Percentiles rank a stretch among this genome's conserved stretches.
Evolutionary conservation across 2,888 invertebrate genomes (phyloP).

Genomic region (Rutpela maculata): DNA sequence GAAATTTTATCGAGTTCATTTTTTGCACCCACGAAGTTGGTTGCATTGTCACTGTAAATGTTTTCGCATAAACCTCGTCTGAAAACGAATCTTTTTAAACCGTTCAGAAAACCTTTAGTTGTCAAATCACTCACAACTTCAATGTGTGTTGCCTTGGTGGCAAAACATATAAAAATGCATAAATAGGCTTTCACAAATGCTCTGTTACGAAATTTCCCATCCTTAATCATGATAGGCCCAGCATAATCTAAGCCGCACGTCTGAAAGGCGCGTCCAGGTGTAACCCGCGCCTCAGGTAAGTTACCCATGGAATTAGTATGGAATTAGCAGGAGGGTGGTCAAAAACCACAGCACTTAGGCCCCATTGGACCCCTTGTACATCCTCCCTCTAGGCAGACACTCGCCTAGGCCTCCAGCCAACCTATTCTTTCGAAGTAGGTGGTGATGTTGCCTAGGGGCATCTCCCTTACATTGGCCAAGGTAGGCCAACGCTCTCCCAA

Average conservation of each 20-base stretch:
- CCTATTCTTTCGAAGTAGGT: too few species aligned
- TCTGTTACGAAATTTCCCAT: neutral
- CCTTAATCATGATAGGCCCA: neutral
- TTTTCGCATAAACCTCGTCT: conserved; percentile 14
- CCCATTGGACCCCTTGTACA: too few species aligned
- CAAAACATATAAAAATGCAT: too few species aligned
- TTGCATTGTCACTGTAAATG: conserved; percentile 16
- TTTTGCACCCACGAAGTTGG: conserved; percentile 16
- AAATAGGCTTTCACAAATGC: neutral
- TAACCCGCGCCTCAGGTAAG: conserved; percentile 17
- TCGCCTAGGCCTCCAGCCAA: too few species aligned
- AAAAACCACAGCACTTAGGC: too few species aligned
- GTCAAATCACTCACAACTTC: neutral
- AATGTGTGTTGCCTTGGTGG: neutral
- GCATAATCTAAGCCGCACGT: neutral
- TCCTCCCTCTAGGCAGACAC: too few species aligned
- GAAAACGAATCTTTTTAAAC: conserved; percentile 8
- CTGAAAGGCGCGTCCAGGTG: too few species aligned
- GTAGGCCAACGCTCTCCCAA: too few species aligned
- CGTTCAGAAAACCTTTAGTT: neutral
- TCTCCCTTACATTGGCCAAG: too few species aligned
- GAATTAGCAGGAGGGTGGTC: too few species aligned
- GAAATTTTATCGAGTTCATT: conserved; percentile 4
- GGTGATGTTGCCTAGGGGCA: too few species aligned
- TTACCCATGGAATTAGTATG: too few species aligned